phyloP scores from a whole-genome alignment of 2,113 vertebrate genomes.

The Ictalurus punctatus region DNA sequence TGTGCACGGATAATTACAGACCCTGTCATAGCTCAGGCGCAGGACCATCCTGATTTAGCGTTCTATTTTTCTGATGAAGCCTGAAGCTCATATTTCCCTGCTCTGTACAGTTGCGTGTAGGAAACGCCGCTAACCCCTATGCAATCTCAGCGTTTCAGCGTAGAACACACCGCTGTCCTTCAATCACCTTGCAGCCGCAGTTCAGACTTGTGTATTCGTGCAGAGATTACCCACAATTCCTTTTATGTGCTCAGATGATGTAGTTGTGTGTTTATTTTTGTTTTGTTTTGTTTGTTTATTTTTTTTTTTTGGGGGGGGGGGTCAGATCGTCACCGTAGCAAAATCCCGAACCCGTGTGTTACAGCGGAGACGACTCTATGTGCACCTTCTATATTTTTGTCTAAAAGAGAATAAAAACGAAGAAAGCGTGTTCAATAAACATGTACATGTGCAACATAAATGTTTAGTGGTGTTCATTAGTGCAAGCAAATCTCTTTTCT shows the following conservation, averaged over 20 bases:
- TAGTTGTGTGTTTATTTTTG: background rate
- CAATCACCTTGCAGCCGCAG: conserved; percentile 53
- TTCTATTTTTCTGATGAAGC: background rate
- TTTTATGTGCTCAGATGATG: conserved; percentile 43
- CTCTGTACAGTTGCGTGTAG: conserved; percentile 16
- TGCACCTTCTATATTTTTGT: conserved; percentile 78
- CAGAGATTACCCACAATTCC: conserved; percentile 55
- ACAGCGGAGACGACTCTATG: conserved; percentile 61
- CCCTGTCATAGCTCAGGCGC: background rate
- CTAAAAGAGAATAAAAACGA: conserved; percentile 64
- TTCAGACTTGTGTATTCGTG: conserved; percentile 59
- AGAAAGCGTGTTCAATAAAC: conserved; percentile 75
- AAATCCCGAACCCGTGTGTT: conserved; percentile 59
- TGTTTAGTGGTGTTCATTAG: conserved; percentile 25
- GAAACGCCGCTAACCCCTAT: conserved; percentile 66
- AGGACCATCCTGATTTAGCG: background rate
- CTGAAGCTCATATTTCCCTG: background rate
- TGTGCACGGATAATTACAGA: background rate
- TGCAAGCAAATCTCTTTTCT: background rate
- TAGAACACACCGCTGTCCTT: conserved; percentile 56
- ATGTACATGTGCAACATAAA: conserved; percentile 71
- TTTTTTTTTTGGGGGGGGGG: conserved; percentile 54
- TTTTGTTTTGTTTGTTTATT: conserved; percentile 32
- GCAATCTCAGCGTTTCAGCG: conserved; percentile 65
- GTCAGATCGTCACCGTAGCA: conserved; percentile 63